Evolutionary conservation across 2,797 vertebrate species (phyloP), one percentile per base, ranked within the genome.

Genomic region (Tinamus major): DNA sequence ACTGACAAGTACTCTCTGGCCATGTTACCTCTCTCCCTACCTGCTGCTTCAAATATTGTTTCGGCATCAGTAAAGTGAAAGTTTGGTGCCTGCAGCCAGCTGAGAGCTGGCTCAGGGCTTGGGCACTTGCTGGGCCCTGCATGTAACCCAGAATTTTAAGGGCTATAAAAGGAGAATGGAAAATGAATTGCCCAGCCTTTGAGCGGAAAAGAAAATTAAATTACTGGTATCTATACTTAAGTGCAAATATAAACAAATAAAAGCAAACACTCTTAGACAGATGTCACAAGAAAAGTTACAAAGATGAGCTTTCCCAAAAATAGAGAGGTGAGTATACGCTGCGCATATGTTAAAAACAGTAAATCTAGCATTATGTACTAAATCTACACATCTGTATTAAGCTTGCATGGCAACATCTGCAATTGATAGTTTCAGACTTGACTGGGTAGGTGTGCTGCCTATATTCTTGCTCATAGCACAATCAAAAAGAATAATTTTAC

Each of bases 1-100:
- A 39, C 63, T 74, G 70, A 35, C 91, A 96, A 96, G 3, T 67
- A 67, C 72, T 63, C 79, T 85, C 76, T 79, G 85, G 31, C 71
- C 37, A 20, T 67, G 90, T 78, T 51, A 68, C 85, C 90, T 79
- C 42, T 42, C 27, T 77, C 79, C 79, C 78, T 85, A 26, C 71
- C 35, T 42, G 62, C 72, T 88, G 27, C 55, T 83, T 59, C 90
- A 75, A 41, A 49, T 19, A 62, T 71, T 5, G 2, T 27, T 44
- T 74, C 59, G 75, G 61, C 64, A n/a, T 61, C 31, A 7, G 8
- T 31, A 33, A 88, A 58, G 77, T 46, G 82, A 17, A 77, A 70
- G 27, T 84, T 77, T 67, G 44, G 44, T n/a, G 59, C 80, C 49
- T 1, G 0, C 63, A 44, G 33, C 23, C 42, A 46, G 33, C n/a